Evolutionary conservation across 2,797 vertebrate genomes (phyloP), one percentile per base, ranked within the genome.

Genomic region (Knipowitschia caucasica): DNA sequence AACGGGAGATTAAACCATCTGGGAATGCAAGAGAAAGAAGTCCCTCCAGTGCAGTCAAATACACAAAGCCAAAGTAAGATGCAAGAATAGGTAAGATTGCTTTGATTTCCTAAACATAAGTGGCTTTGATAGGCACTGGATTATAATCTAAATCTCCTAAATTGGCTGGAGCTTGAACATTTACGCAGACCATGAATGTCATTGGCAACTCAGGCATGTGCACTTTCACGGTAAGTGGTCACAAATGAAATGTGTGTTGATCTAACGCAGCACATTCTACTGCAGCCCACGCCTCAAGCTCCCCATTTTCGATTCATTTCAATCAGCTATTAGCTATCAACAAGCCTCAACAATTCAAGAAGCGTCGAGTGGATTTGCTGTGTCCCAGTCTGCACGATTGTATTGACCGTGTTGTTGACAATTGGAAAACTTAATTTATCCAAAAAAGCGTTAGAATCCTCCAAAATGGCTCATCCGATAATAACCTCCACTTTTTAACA

Each of bases 401-500:
- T 36, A 8, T 49, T 57, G 15, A 7, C 25, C 53, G 5, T 21
- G 24, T 38, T 23, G 44, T 34, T 64, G 29, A 51, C 14, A 53
- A 47, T 53, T 60, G 30, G 54, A 68, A 64, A 52, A 82, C 70
- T 61, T 59, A 35, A 57, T 73, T 18, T 70, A 55, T 46, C 65
- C n/a, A n/a, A 58, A 50, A 73, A 40, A 75, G 67, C 65, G 53
- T 77, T 52, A 35, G 31, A 38, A 50, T 72, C 52, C 62, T 46
- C 53, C 43, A 40, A 61, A 68, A 59, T 71, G 77, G 69, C 78
- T 73, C 73, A 77, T 80, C 67, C 59, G 57, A 73, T 88, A 88
- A 89, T 89, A 86, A 82, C 56, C 17, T 50, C 71, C 69, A 64
- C 79, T 74, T 85, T 82, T 86, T 76, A 78, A 73, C 38, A 53